A percentile compares a stretch with the other conserved stretches of the same genome.
Evolutionary conservation across 2,888 invertebrate species (phyloP).

Genomic region (Parnassius orleans): DNA sequence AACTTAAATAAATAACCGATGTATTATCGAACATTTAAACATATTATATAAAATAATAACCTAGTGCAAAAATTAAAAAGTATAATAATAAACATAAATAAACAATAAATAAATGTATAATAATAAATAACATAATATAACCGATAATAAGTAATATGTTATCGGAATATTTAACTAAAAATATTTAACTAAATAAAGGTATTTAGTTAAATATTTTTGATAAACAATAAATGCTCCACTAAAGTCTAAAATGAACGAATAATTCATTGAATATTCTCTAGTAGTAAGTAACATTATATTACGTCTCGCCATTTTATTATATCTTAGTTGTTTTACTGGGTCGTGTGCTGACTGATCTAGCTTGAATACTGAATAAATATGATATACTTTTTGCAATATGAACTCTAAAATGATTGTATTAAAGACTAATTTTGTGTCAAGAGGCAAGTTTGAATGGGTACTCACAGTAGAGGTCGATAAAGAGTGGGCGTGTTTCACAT

Average conservation of each 20-base stretch:
- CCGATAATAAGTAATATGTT: too few species aligned
- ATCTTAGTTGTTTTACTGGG: conserved; percentile 23
- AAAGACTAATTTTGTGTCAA: conserved; percentile 3
- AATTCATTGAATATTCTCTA: background rate
- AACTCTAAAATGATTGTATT: background rate
- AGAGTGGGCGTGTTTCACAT: conserved; percentile 20
- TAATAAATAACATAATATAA: too few species aligned
- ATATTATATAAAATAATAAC: too few species aligned
- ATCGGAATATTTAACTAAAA: too few species aligned
- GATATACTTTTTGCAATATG: conserved; percentile 4
- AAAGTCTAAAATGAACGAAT: background rate
- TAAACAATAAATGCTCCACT: background rate
- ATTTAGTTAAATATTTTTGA: too few species aligned
- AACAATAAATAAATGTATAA: too few species aligned
- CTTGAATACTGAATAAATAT: conserved; percentile 12
- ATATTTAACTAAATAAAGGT: too few species aligned
- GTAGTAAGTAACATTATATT: conserved; percentile 12
- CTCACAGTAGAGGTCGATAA: conserved; percentile 21
- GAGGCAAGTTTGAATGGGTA: conserved; percentile 3
- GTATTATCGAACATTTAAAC: too few species aligned
- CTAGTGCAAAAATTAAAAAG: too few species aligned
- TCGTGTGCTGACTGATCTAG: conserved; percentile 19
- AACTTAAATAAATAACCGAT: too few species aligned
- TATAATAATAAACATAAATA: too few species aligned
- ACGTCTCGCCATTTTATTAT: conserved; percentile 20